These are phyloP conservation scores for Galeruca laticollis DNA, from an alignment of 2,888 invertebrate species.

Conservation along the genomic window DNA sequence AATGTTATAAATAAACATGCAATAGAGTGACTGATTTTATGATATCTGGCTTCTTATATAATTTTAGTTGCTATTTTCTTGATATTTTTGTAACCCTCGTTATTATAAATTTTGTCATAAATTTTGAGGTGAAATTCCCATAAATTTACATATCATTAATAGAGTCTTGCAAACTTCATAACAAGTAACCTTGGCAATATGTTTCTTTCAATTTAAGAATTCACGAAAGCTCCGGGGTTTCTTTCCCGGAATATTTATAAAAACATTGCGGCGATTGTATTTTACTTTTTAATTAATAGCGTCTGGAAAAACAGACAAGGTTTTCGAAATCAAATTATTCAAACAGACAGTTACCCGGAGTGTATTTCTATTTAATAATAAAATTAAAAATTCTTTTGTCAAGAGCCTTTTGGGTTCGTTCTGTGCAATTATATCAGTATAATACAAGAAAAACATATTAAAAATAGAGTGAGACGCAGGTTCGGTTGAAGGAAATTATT, in stretches of 20 bases:
- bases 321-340: neutral
- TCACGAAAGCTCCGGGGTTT: no score
- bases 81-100: no score
- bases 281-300: neutral
- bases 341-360: neutral
- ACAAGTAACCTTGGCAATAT: no score
- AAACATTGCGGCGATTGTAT: neutral
- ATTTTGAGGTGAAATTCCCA: no score
- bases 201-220: no score
- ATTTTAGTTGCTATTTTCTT: no score
- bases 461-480: slow-evolving; percentile 2
- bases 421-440: slow-evolving; percentile 22
- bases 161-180: no score
- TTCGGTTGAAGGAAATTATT: neutral
- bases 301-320: neutral
- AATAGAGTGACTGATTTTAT: no score
- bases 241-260: neutral
- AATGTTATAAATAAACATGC: no score
- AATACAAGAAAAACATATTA: slow-evolving; percentile 23
- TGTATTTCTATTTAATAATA: slow-evolving; percentile 13
- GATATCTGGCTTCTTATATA: no score
- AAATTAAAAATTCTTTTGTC: slow-evolving; percentile 23
- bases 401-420: slow-evolving; percentile 9
- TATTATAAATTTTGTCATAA: no score
- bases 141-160: no score